phyloP scores from a whole-genome alignment of 2,113 vertebrate genomes.

The Pelodiscus sinensis region DNA sequence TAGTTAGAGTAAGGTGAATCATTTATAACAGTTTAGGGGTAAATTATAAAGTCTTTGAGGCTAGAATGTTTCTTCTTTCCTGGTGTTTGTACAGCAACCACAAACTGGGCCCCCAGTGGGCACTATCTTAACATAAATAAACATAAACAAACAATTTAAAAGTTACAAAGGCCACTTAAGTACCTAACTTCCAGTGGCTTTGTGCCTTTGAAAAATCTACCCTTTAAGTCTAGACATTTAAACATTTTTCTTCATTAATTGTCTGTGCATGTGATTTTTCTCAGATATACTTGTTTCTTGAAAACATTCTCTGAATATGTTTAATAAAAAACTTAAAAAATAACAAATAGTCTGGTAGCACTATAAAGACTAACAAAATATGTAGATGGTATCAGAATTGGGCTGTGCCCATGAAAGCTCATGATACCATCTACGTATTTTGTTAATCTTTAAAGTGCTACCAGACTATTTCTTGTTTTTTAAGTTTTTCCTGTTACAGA shows the following conservation, averaged over 20 bases:
- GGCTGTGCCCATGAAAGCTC: no score
- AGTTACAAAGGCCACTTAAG: not conserved
- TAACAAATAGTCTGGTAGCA: no score
- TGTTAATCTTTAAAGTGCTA: no score
- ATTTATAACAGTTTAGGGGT: constrained; percentile 19
- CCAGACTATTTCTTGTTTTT: no score
- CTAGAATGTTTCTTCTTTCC: not conserved
- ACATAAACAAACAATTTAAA: not conserved
- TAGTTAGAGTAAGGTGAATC: constrained; percentile 34
- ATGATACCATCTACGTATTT: no score
- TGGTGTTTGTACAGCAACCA: not conserved
- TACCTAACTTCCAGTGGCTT: not conserved
- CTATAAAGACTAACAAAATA: no score
- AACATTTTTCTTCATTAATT: not conserved
- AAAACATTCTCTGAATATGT: not conserved
- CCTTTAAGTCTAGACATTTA: not conserved
- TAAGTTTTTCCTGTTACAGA: no score
- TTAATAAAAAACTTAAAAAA: not conserved
- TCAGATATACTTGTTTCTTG: not conserved
- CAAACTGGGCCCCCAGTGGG: not conserved
- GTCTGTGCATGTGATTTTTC: not conserved
- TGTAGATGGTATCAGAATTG: no score
- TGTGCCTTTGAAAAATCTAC: not conserved
- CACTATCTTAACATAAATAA: not conserved
- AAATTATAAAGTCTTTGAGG: constrained; percentile 1